These are phyloP conservation scores for Dascyllus trimaculatus DNA, from an alignment of 2,113 vertebrate genomes.

Conservation along the genomic window DNA sequence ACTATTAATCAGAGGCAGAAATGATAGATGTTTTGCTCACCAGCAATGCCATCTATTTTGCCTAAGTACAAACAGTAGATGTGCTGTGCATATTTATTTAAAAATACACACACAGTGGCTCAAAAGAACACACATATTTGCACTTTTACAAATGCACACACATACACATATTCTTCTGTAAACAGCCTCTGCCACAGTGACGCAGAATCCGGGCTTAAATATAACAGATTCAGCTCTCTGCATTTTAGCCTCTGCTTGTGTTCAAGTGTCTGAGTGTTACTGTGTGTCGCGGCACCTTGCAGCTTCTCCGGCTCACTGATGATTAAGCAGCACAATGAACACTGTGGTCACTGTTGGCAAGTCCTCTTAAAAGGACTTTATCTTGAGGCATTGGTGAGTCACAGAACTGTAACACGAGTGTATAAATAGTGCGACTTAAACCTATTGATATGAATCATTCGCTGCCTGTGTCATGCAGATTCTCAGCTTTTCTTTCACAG, in stretches of 20 bases:
- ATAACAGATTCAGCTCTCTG: constrained; percentile 60
- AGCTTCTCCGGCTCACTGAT: constrained; percentile 57
- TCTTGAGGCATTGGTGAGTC: constrained; percentile 59
- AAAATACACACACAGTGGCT: constrained; percentile 55
- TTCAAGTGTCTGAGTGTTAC: constrained; percentile 44
- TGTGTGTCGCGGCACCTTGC: constrained; percentile 66
- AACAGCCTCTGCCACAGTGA: constrained; percentile 64
- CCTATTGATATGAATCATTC: constrained; percentile 55
- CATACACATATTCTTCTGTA: constrained; percentile 55
- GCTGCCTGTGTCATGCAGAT: constrained; percentile 45
- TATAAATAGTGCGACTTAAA: constrained; percentile 56
- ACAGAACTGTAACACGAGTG: constrained; percentile 47
- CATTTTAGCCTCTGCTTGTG: constrained; percentile 46
- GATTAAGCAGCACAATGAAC: constrained; percentile 58
- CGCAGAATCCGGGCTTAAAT: constrained; percentile 70
- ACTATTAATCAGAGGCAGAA: constrained; percentile 86
- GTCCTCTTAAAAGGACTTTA: constrained; percentile 58
- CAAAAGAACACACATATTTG: constrained; percentile 67
- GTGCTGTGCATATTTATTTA: constrained; percentile 80
- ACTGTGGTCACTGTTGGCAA: constrained; percentile 58
- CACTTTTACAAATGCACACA: constrained; percentile 28
- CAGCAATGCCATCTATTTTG: constrained; percentile 83
- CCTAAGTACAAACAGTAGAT: constrained; percentile 81
- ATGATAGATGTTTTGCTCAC: constrained; percentile 86
- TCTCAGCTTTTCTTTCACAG: constrained; percentile 22